phyloP scores from a whole-genome alignment of 1,140 invertebrate species.

The Druon quercuslanigerum region DNA sequence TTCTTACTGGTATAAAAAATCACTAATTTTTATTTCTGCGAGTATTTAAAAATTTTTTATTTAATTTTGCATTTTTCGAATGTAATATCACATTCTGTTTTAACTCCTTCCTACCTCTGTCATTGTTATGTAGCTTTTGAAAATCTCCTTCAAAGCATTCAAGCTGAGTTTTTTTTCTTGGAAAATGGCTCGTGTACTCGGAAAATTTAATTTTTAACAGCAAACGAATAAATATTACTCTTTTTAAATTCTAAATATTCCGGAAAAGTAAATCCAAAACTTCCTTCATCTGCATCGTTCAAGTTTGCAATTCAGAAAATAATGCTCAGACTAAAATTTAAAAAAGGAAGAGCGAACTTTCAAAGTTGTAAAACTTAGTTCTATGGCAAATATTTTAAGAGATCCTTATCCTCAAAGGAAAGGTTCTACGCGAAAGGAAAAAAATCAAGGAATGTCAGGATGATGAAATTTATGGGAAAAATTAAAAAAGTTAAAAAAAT shows the following conservation, averaged over 20 bases:
- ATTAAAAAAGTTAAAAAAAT: too few species aligned
- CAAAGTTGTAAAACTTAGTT: neutral
- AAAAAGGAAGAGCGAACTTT: neutral
- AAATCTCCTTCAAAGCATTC: neutral
- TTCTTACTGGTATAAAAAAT: too few species aligned
- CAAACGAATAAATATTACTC: neutral
- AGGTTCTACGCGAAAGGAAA: neutral
- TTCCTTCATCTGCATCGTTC: neutral
- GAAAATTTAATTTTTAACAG: conserved; percentile 4
- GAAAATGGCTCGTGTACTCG: neutral
- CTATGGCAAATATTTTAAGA: conserved; percentile 4
- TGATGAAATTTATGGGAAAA: neutral
- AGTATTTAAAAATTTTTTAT: too few species aligned
- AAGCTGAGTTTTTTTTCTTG: neutral
- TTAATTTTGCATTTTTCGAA: too few species aligned
- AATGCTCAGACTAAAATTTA: conserved; percentile 9
- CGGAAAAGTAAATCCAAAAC: neutral
- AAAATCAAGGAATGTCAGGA: neutral
- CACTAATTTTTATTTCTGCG: too few species aligned
- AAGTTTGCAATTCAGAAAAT: conserved; percentile 13
- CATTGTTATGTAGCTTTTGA: too few species aligned
- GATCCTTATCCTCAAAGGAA: neutral
- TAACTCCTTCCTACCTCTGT: too few species aligned
- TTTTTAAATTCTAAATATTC: neutral
- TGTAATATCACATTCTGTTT: too few species aligned